Base-by-base conservation (phyloP, 2,797 vertebrate species). In the Podarcis siculus region DNA sequence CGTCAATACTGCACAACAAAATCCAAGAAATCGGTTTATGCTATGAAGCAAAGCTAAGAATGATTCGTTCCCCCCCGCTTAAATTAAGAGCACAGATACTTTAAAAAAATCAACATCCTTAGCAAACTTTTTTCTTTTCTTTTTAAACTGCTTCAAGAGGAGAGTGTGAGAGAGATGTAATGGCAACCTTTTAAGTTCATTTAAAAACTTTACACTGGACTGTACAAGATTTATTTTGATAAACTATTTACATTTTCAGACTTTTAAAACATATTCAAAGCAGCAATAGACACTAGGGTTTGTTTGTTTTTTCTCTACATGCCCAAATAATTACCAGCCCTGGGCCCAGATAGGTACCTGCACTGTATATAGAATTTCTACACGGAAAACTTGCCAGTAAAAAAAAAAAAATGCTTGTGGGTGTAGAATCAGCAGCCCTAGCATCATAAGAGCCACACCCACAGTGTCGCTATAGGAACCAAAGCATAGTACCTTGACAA, bases 161-260 rank as follows among this genome's bases (percentile, higher is more conserved):
- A 98, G 97, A 98, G 98, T 97, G 98, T 98, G 98, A 98, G 97
- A 98, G 97, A 98, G 98, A 98, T 97, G 98, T 98, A 98, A 99
- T 98, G 98, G 98, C 97, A 98, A 98, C 98, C 97, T 98, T 86
- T 97, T 97, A 98, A 98, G 98, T 98, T 99, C 98, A 98, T 99
- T 99, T 99, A 99, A 99, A 99, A 99, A 99, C 98, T 99, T 99
- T 99, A 99, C 99, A 99, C 98, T 98, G 98, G 98, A 99, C 99
- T 99, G 99, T 99, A 99, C 99, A 99, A 98, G 98, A 98, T 98
- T 97, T 96, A 97, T 92, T 98, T 98, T 98, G 98, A 99, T 99
- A 99, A 99, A 99, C 98, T 99, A 99, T 99, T 98, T 99, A 99
- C 99, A 99, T 98, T 98, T 99, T 99, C 98, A 98, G 98, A 99